phyloP scores from a whole-genome alignment of 2,113 vertebrate genomes.

The Tragulus kanchil region DNA sequence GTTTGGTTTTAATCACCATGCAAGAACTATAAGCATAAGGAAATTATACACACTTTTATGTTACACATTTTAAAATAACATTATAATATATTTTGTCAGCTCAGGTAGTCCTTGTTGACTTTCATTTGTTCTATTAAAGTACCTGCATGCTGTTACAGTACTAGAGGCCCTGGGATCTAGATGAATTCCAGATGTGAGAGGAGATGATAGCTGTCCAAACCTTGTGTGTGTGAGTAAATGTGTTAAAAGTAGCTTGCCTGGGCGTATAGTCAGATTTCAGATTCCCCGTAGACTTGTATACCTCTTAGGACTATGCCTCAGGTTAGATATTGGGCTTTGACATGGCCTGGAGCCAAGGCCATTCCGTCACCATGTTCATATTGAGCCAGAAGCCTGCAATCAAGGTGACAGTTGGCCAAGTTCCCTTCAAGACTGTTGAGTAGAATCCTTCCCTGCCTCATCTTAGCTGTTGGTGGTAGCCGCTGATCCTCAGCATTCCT shows the following conservation, averaged over 20 bases:
- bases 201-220: constrained; percentile 7
- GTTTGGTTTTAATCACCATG: constrained; percentile 35
- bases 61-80: constrained; percentile 56
- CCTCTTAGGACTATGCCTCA: neutral
- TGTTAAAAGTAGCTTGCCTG: neutral
- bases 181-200: constrained; percentile 53
- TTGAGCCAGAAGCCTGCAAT: neutral
- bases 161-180: neutral
- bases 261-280: neutral
- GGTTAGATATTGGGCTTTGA: neutral
- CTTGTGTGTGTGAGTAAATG: neutral
- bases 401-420: neutral
- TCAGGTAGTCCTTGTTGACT: constrained; percentile 45
- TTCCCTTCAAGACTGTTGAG: neutral
- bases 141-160: constrained; percentile 33
- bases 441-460: neutral
- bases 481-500: neutral
- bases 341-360: neutral
- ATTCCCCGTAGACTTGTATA: neutral
- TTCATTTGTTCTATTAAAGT: constrained; percentile 64
- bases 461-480: neutral
- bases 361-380: neutral
- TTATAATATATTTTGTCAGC: constrained; percentile 22
- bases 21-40: neutral
- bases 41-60: constrained; percentile 32